A percentile compares a stretch with the other conserved stretches of the same genome.
Evolutionary conservation across 2,797 vertebrate species (phyloP).

Genomic region (Chiroxiphia lanceolata): DNA sequence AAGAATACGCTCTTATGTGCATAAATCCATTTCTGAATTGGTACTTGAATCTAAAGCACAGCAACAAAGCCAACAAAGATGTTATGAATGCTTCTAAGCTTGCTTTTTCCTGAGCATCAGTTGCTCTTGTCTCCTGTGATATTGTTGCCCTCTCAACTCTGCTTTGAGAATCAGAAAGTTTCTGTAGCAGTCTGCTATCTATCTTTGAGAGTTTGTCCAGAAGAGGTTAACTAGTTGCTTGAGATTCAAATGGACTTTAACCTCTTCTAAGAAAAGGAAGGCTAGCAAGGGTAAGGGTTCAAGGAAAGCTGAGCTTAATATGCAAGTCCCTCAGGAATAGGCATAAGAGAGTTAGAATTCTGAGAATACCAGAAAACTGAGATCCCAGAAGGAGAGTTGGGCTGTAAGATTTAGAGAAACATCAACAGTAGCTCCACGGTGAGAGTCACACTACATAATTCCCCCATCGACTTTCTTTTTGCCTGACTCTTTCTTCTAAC

Average conservation of each 20-base stretch:
- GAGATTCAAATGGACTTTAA: neutral
- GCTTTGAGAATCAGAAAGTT: neutral
- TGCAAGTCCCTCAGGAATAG: neutral
- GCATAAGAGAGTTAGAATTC: neutral
- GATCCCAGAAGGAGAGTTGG: neutral
- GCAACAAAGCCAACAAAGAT: neutral
- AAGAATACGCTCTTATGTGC: neutral
- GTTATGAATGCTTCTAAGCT: neutral
- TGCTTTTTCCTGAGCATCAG: neutral
- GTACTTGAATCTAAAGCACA: neutral
- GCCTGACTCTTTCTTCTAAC: neutral
- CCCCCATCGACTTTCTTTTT: neutral
- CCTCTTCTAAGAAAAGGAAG: neutral
- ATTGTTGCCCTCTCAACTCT: neutral
- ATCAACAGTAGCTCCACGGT: neutral
- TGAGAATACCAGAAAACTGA: neutral
- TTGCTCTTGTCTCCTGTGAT: neutral
- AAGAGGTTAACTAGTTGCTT: neutral
- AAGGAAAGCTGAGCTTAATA: neutral
- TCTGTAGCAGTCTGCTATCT: neutral
- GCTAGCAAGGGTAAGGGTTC: neutral
- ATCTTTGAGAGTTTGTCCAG: neutral
- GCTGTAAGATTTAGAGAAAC: neutral
- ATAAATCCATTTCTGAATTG: neutral
- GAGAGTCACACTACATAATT: neutral